Evolutionary conservation across 2,888 invertebrate species (phyloP).

Genomic region (Meghimatium bilineatum): DNA sequence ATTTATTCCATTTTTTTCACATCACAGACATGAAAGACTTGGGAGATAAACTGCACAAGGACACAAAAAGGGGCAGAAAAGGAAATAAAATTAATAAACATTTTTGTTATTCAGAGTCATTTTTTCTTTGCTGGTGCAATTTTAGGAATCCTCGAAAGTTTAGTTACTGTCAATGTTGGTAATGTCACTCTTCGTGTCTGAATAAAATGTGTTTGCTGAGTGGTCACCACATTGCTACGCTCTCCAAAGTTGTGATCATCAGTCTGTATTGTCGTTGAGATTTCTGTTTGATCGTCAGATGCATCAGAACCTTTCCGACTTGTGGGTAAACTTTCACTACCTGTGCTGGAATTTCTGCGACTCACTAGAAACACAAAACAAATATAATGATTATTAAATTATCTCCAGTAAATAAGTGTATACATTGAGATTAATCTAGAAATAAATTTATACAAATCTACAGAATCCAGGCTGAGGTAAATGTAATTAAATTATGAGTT

Average conservation of each 20-base stretch:
- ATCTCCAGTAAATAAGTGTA: too few relatives aligned
- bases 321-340: constrained; percentile 84
- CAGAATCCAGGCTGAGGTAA: too few relatives aligned
- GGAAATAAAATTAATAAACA: background rate
- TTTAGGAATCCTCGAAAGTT: constrained; percentile 70
- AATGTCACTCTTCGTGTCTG: constrained; percentile 62
- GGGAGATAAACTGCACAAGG: background rate
- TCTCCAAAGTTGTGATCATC: constrained; percentile 70
- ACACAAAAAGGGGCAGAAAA: background rate
- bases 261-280: constrained; percentile 71
- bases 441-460: too few relatives aligned
- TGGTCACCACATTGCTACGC: constrained; percentile 71
- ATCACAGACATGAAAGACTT: constrained; percentile 22
- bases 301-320: constrained; percentile 92
- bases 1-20: background rate
- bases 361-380: constrained; percentile 51
- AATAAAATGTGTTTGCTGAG: constrained; percentile 72
- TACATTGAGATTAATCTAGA: too few relatives aligned
- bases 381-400: background rate
- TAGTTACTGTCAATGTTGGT: constrained; percentile 60
- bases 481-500: too few relatives aligned
- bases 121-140: constrained; percentile 60
- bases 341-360: constrained; percentile 81
- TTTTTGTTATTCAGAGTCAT: background rate
- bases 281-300: constrained; percentile 70